Percentiles rank a stretch among this genome's conserved stretches.
phyloP scores from a whole-genome alignment of 2,888 invertebrate genomes.

The Ophraella communa region DNA sequence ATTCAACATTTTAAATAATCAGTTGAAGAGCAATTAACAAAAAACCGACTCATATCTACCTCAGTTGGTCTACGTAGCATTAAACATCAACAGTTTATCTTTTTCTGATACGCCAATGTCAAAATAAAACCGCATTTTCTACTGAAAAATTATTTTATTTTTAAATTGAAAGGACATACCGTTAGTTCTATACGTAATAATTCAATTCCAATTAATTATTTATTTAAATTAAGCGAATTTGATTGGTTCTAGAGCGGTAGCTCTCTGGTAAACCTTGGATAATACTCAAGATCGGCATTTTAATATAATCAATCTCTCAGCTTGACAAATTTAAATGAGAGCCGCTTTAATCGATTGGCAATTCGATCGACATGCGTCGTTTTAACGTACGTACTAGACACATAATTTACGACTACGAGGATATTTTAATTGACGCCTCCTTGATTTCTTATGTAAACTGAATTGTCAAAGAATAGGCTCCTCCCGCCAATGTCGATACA shows the following conservation, averaged over 20 bases:
- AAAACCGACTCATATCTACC: too few species aligned
- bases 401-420: neutral
- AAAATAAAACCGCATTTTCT: conserved; percentile 26
- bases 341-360: conserved; percentile 4
- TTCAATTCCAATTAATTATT: conserved; percentile 18
- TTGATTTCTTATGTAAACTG: neutral
- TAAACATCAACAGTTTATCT: too few species aligned
- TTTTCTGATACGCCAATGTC: neutral
- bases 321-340: conserved; percentile 19
- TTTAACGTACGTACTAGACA: too few species aligned
- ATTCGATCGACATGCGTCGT: conserved; percentile 3
- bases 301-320: conserved; percentile 11
- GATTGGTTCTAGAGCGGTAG: conserved; percentile 5
- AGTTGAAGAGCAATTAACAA: too few species aligned
- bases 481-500: too few species aligned
- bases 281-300: conserved; percentile 7
- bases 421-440: neutral
- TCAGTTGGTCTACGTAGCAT: too few species aligned
- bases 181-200: conserved; percentile 14
- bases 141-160: conserved; percentile 22
- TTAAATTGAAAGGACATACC: neutral
- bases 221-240: conserved; percentile 17
- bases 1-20: too few species aligned
- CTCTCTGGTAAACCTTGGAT: conserved; percentile 13
- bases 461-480: too few species aligned